Percentiles rank a stretch among this genome's conserved stretches.
These are phyloP conservation scores for Macrobrachium nipponense DNA, from an alignment of 1,140 invertebrate species.

Conservation along the genomic window DNA sequence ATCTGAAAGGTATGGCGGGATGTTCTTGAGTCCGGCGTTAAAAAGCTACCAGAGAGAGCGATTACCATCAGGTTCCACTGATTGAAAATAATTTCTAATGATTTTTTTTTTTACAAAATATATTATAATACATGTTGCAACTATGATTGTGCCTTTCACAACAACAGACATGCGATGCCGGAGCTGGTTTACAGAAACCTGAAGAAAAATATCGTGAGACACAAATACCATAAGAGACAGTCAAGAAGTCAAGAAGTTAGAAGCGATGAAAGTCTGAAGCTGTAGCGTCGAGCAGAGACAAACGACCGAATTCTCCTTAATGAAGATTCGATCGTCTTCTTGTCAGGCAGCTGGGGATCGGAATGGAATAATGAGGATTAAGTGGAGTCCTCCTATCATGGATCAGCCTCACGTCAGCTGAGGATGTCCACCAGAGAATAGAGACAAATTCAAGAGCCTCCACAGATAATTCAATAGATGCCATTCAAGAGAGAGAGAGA, in stretches of 20 bases:
- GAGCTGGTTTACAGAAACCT: neutral
- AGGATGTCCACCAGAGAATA: neutral
- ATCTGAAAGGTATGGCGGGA: too few species aligned
- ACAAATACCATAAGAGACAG: neutral
- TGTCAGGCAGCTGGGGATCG: conserved; percentile 30
- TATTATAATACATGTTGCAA: too few species aligned
- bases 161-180: too few species aligned
- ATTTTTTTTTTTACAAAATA: too few species aligned
- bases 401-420: conserved; percentile 44
- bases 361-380: conserved; percentile 57
- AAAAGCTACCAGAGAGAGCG: too few species aligned
- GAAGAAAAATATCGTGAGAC: neutral
- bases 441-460: too few species aligned
- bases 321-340: conserved; percentile 51
- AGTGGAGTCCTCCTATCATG: conserved; percentile 42
- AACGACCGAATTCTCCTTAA: conserved; percentile 44
- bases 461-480: too few species aligned
- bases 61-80: too few species aligned
- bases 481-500: too few species aligned
- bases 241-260: neutral
- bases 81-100: too few species aligned
- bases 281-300: conserved; percentile 20
- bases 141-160: too few species aligned
- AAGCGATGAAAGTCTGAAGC: neutral
- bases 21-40: too few species aligned